phyloP scores from a whole-genome alignment of 2,797 vertebrate genomes.

The Lerista edwardsae region DNA sequence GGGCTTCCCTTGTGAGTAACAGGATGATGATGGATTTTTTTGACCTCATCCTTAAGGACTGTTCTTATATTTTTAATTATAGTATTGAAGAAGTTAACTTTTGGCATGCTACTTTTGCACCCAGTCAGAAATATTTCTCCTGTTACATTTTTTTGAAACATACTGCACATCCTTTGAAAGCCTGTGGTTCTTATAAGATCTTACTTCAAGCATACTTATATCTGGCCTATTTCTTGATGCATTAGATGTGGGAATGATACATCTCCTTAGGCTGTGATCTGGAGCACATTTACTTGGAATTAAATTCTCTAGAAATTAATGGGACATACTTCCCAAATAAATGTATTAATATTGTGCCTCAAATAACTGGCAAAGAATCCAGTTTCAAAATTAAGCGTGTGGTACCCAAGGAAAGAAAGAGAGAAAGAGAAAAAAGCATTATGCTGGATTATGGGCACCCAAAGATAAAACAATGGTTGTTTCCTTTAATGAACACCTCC shows the following conservation, averaged over 20 bases:
- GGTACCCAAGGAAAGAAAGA: not conserved
- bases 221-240: slow-evolving; percentile 12
- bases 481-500: not conserved
- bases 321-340: not conserved
- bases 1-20: not conserved
- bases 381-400: not conserved
- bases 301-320: slow-evolving; percentile 17
- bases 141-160: slow-evolving; percentile 3
- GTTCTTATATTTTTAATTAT: not conserved
- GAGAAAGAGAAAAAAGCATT: not conserved
- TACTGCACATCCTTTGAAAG: slow-evolving; percentile 16
- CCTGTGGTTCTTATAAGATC: not conserved
- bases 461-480: not conserved
- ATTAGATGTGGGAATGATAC: slow-evolving; percentile 14
- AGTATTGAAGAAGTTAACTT: not conserved
- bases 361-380: not conserved
- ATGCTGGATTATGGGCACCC: not conserved
- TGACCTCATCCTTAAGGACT: not conserved
- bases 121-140: not conserved
- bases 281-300: slow-evolving; percentile 26
- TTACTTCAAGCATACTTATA: slow-evolving; percentile 22
- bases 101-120: not conserved
- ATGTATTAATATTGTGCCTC: slow-evolving; percentile 2
- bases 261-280: slow-evolving; percentile 11
- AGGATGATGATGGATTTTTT: too few relatives aligned